phyloP scores from a whole-genome alignment of 2,888 invertebrate species.

The Serripes groenlandicus region DNA sequence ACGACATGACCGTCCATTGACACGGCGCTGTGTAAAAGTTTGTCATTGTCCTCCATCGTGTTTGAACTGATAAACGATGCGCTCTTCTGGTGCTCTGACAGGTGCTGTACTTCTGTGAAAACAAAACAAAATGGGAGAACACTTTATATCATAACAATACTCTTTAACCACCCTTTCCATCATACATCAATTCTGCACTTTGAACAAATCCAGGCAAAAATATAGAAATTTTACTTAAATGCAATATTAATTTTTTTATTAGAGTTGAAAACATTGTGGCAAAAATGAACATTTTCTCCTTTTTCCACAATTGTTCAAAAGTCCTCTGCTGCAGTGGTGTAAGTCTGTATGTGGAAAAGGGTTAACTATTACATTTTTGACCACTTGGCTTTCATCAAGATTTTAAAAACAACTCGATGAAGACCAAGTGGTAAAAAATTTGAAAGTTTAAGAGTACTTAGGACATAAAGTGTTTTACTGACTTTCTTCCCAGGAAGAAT shows the following conservation, averaged over 20 bases:
- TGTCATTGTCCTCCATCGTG: slow-evolving; percentile 75
- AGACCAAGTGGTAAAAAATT: no score
- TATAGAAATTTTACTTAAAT: no score
- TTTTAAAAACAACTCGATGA: no score
- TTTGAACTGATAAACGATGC: slow-evolving; percentile 79
- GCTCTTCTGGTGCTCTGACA: slow-evolving; percentile 77
- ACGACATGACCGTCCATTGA: slow-evolving; percentile 76
- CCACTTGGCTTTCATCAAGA: no score
- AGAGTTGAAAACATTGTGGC: background rate
- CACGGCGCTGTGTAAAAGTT: slow-evolving; percentile 78
- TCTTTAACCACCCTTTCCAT: no score
- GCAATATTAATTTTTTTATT: background rate
- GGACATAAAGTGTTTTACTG: no score
- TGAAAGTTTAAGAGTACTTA: no score
- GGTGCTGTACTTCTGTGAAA: slow-evolving; percentile 25
- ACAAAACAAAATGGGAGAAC: slow-evolving; percentile 4
- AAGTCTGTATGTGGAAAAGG: background rate
- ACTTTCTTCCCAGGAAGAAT: no score
- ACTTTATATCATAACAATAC: no score
- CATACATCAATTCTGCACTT: no score
- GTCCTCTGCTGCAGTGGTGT: background rate
- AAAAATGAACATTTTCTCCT: background rate
- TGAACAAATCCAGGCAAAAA: no score
- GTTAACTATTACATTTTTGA: no score
- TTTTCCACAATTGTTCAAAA: background rate